A percentile compares a stretch with the other conserved stretches of the same genome.
Evolutionary conservation across 2,113 vertebrate genomes (phyloP).

Genomic region (Lepisosteus oculatus): DNA sequence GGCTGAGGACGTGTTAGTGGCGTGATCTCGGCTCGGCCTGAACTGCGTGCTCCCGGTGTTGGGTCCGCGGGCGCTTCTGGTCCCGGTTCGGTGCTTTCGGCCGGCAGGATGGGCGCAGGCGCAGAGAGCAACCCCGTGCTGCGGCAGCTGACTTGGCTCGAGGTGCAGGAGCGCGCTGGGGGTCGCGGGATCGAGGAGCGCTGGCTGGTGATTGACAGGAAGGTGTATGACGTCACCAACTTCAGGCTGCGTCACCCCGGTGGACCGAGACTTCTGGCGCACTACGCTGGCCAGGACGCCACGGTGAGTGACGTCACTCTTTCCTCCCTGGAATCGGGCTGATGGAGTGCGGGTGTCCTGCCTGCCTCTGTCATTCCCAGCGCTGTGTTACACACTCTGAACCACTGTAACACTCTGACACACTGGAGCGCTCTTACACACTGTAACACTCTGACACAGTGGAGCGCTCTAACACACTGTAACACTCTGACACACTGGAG

Average conservation of each 20-base stretch:
- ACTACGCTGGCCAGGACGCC: constrained; percentile 71
- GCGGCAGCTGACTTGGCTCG: neutral
- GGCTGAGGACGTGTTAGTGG: too few species aligned
- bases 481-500: too few species aligned
- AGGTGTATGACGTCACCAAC: constrained; percentile 63
- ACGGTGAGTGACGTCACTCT: constrained; percentile 48
- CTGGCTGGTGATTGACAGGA: constrained; percentile 70
- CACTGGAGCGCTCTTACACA: neutral
- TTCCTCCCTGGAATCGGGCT: neutral
- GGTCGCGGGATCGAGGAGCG: constrained; percentile 15
- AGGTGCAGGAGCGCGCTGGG: neutral
- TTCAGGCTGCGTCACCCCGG: constrained; percentile 60
- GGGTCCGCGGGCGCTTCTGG: neutral
- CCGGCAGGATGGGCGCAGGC: neutral
- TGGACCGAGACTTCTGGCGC: constrained; percentile 57
- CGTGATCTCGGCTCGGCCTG: too few species aligned
- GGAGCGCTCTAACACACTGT: too few species aligned
- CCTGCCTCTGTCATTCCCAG: neutral
- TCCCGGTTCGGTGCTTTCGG: too few species aligned
- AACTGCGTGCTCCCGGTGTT: too few species aligned
- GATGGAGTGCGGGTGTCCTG: too few species aligned
- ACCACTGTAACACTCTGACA: neutral
- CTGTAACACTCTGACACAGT: neutral
- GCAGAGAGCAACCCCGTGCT: neutral
- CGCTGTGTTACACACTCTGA: neutral